A percentile compares a stretch with the other conserved stretches of the same genome.
phyloP scores from a whole-genome alignment of 2,113 vertebrate species.

The Crypturellus undulatus region DNA sequence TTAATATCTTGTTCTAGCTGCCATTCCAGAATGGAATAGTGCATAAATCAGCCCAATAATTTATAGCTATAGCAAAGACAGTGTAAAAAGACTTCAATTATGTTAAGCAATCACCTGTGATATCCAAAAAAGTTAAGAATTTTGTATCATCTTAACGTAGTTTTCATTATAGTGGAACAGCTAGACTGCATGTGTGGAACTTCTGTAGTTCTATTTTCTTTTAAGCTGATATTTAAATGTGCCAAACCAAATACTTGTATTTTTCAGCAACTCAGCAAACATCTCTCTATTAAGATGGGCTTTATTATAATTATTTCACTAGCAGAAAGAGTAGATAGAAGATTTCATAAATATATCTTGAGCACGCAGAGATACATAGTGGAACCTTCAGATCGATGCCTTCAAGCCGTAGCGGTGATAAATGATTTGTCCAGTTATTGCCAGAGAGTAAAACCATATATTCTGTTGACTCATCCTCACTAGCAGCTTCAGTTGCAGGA shows the following conservation, averaged over 20 bases:
- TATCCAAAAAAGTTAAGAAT: no score
- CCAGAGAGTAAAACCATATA: neutral
- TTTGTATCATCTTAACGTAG: neutral
- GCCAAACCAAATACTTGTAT: neutral
- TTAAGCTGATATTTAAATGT: neutral
- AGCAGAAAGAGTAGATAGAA: neutral
- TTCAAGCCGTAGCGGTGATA: neutral
- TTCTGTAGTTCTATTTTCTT: neutral
- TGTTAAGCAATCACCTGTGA: no score
- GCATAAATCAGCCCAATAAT: neutral
- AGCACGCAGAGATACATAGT: no score
- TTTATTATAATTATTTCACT: neutral
- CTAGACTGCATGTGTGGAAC: neutral
- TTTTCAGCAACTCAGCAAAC: conserved; percentile 22
- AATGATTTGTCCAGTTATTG: neutral
- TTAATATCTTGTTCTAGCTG: neutral
- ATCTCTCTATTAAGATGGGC: neutral
- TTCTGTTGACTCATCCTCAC: neutral
- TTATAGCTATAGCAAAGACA: neutral
- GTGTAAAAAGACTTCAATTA: neutral
- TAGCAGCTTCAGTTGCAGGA: neutral
- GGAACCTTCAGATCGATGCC: neutral
- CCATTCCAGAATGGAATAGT: neutral
- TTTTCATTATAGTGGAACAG: neutral
- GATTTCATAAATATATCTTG: neutral